These are phyloP conservation scores for Antennarius maculatus DNA, from an alignment of 2,797 vertebrate species.

Conservation along the genomic window DNA sequence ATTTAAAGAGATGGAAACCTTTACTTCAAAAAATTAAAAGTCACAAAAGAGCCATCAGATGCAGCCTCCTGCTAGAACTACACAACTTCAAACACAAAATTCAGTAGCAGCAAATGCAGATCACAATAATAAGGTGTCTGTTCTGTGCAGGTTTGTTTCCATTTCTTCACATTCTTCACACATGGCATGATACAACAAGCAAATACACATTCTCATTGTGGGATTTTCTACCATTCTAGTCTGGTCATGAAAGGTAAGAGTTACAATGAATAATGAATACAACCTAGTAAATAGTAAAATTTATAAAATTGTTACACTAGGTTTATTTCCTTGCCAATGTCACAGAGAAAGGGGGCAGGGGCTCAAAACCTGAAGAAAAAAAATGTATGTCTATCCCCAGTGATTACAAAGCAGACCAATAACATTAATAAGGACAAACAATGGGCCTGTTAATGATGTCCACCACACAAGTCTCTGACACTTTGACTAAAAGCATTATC, in stretches of 20 bases:
- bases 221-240: slow-evolving; percentile 18
- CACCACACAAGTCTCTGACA: neutral
- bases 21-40: slow-evolving; percentile 41
- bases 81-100: slow-evolving; percentile 39
- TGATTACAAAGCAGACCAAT: slow-evolving; percentile 15
- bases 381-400: slow-evolving; percentile 4
- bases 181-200: slow-evolving; percentile 16
- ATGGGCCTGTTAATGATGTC: neutral
- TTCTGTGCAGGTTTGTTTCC: slow-evolving; percentile 34
- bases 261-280: neutral
- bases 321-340: slow-evolving; percentile 22
- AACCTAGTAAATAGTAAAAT: slow-evolving; percentile 30
- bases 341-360: slow-evolving; percentile 16
- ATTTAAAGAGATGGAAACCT: slow-evolving; percentile 51
- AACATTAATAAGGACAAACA: slow-evolving; percentile 11
- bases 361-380: slow-evolving; percentile 23
- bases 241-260: slow-evolving; percentile 22
- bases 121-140: slow-evolving; percentile 51
- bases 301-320: slow-evolving; percentile 13
- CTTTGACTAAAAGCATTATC: slow-evolving; percentile 4
- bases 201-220: slow-evolving; percentile 25
- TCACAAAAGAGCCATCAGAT: slow-evolving; percentile 51
- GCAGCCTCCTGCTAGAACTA: slow-evolving; percentile 32
- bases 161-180: slow-evolving; percentile 61
- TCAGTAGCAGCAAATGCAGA: slow-evolving; percentile 41